Evolutionary conservation across 2,797 vertebrate genomes (phyloP).

Genomic region (Gephyroberyx darwinii): DNA sequence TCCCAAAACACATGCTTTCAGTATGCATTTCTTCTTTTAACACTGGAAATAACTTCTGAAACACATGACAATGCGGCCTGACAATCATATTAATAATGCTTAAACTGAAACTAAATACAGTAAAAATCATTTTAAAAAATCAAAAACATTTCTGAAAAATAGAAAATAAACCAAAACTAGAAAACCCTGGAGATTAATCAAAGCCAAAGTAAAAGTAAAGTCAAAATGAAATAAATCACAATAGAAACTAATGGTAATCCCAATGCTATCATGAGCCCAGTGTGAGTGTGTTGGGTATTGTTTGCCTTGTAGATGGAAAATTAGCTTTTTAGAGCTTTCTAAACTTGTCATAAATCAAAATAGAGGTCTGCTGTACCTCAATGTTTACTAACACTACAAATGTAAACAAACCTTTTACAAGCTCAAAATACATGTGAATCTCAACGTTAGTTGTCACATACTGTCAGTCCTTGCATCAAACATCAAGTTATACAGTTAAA

Average conservation of each 20-base stretch:
- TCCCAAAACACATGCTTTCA: neutral
- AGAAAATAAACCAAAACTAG: neutral
- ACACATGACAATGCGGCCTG: no score
- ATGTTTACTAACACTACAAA: neutral
- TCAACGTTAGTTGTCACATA: no score
- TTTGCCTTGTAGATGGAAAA: no score
- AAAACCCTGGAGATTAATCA: neutral
- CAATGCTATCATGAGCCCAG: neutral
- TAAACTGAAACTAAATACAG: neutral
- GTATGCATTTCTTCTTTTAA: neutral
- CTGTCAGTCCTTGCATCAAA: no score
- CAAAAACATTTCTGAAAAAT: neutral
- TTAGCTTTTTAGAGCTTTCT: neutral
- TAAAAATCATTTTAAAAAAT: constrained; percentile 8
- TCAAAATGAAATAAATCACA: neutral
- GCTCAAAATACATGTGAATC: neutral
- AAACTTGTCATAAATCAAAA: neutral
- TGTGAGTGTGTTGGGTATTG: neutral
- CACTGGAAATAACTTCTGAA: neutral
- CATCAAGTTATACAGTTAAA: no score
- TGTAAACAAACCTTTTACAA: neutral
- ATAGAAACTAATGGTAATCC: neutral
- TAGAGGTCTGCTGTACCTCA: neutral
- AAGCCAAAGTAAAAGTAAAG: constrained; percentile 11
- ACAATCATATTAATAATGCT: neutral